These are phyloP conservation scores for Ennomos erosarius DNA, from an alignment of 2,888 invertebrate species.

Conservation along the genomic window DNA sequence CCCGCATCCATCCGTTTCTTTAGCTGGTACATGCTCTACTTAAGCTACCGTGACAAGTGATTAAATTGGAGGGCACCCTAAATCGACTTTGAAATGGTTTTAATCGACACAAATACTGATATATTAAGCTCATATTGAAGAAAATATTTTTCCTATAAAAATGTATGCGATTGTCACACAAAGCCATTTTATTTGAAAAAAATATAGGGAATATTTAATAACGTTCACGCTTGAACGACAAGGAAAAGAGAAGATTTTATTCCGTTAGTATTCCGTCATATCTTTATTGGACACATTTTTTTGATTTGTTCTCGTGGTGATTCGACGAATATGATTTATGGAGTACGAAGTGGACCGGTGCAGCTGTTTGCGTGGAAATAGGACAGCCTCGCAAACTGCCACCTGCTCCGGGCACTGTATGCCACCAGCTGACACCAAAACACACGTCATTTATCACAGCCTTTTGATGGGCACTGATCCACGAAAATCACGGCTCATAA, in stretches of 20 bases:
- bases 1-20: no score
- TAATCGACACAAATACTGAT: slow-evolving; percentile 8
- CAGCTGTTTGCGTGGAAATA: slow-evolving; percentile 5
- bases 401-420: slow-evolving; percentile 15
- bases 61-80: no score
- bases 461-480: slow-evolving; percentile 53
- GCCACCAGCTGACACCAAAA: slow-evolving; percentile 10
- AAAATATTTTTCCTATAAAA: slow-evolving; percentile 14
- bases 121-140: no score
- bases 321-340: slow-evolving; percentile 63
- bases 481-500: slow-evolving; percentile 48
- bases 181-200: slow-evolving; percentile 22
- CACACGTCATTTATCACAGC: slow-evolving; percentile 57
- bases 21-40: no score
- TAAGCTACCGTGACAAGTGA: no score
- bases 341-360: slow-evolving; percentile 23
- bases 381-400: not conserved
- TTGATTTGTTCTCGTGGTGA: slow-evolving; percentile 58
- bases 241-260: slow-evolving; percentile 37
- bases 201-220: slow-evolving; percentile 34
- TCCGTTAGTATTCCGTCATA: slow-evolving; percentile 43
- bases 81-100: no score
- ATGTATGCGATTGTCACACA: slow-evolving; percentile 16
- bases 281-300: slow-evolving; percentile 65
- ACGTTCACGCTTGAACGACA: slow-evolving; percentile 33